These are phyloP conservation scores for Galaxea fascicularis DNA, from an alignment of 92 coral and sea anemone species.

Conservation along the genomic window DNA sequence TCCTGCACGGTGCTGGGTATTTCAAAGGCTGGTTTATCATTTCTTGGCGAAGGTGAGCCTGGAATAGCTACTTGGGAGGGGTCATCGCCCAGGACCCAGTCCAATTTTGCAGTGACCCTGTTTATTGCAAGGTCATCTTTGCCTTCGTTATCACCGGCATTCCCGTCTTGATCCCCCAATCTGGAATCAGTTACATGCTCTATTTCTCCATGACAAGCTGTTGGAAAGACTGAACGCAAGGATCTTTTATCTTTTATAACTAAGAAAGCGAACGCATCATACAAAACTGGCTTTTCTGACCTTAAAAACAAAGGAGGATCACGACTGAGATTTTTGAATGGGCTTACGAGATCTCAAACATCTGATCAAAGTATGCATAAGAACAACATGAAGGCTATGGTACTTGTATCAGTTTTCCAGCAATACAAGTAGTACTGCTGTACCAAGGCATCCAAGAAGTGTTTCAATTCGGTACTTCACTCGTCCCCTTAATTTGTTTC, in stretches of 20 bases:
- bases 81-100: slow-evolving; percentile 49
- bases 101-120: slow-evolving; percentile 21
- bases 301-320: too few relatives aligned
- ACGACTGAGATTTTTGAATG: too few relatives aligned
- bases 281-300: neutral
- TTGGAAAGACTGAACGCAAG: neutral
- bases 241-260: too few relatives aligned
- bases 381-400: too few relatives aligned
- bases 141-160: neutral
- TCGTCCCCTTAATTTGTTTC: too few relatives aligned
- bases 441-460: too few relatives aligned
- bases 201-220: neutral
- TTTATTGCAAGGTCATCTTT: neutral
- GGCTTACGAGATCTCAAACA: too few relatives aligned
- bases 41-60: slow-evolving; percentile 14
- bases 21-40: neutral
- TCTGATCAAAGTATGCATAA: too few relatives aligned
- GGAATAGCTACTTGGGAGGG: slow-evolving; percentile 39
- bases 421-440: too few relatives aligned
- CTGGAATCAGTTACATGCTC: neutral
- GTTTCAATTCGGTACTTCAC: too few relatives aligned
- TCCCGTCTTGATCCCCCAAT: neutral
- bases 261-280: neutral
- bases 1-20: slow-evolving; percentile 14
- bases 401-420: too few relatives aligned